Percentiles rank a stretch among this genome's conserved stretches.
Evolutionary conservation across 2,113 vertebrate genomes (phyloP).

Genomic region (Phylloscopus trochiloides): DNA sequence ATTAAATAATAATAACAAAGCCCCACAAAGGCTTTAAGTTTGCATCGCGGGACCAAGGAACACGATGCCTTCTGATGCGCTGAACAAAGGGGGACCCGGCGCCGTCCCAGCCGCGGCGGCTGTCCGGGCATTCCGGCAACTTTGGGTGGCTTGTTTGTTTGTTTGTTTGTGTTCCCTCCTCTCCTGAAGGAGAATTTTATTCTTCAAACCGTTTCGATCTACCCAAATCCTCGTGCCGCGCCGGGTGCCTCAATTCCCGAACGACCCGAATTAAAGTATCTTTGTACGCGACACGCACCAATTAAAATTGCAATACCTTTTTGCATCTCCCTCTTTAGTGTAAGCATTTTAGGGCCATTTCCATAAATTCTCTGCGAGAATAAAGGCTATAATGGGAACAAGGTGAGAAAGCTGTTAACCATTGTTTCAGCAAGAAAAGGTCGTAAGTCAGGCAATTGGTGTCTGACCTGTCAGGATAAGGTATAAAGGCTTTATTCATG

Average conservation of each 20-base stretch:
- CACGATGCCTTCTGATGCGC: neutral
- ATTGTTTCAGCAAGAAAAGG: constrained; percentile 82
- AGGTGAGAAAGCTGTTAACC: constrained; percentile 79
- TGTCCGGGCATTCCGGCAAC: neutral
- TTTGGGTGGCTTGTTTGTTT: constrained; percentile 30
- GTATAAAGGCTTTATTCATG: constrained; percentile 84
- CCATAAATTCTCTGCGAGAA: constrained; percentile 70
- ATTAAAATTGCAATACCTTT: constrained; percentile 63
- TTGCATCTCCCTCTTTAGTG: constrained; percentile 52
- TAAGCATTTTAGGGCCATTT: constrained; percentile 70
- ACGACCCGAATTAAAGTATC: constrained; percentile 4
- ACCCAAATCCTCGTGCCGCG: neutral
- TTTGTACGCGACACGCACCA: constrained; percentile 51
- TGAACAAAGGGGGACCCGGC: constrained; percentile 9
- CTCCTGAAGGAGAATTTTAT: neutral
- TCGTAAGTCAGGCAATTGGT: constrained; percentile 79
- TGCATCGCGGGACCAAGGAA: neutral
- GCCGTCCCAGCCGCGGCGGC: neutral
- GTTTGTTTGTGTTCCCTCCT: neutral
- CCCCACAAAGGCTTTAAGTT: constrained; percentile 49
- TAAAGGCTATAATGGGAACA: constrained; percentile 72
- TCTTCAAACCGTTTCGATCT: neutral
- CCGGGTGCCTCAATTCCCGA: neutral
- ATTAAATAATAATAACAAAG: constrained; percentile 59
- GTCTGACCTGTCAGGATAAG: constrained; percentile 79